Base-by-base conservation (phyloP, 2,113 vertebrate genomes). In the Romanogobio albipinnatus region DNA sequence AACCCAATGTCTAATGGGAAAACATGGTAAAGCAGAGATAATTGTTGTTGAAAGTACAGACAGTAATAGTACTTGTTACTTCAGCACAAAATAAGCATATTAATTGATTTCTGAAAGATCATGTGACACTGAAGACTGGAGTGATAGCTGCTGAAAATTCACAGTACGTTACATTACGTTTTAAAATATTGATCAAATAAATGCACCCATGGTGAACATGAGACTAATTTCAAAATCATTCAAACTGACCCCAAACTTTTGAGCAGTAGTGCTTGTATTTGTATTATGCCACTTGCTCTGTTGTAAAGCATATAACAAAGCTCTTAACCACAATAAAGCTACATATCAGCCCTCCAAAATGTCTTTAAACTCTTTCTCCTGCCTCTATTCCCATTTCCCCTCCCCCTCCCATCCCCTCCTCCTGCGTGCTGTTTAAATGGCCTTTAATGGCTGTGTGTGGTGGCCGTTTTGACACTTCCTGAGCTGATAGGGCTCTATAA, bases 401-500 rank as follows among this genome's bases (percentile, higher is more conserved):
- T 92, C 92, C 93, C 90, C 90, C 71, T 3, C 45, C 87, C 91
- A 94, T 92, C 64, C 62, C 71, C 61, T 33, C 77, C 79, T 64
- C n/a, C 14, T 53, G 47, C 74, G 33, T 76, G 74, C 93, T 94
- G 92, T 94, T 94, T 90, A 45, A 81, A 94, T 94, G 95, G 91
- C 91, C 93, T 94, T 84, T 96, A 96, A 96, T 96, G 95, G 95
- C 95, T 74, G 93, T 89, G 88, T 93, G 74, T 78, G 75, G 83
- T 88, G 87, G 82, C 83, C 15, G 68, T 77, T 86, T 88, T 86
- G 96, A 96, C 96, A 95, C 96, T 96, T 96, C 96, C 96, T 96
- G 95, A 93, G 93, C 93, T 95, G 95, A 94, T 95, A 95, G 74
- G 94, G 83, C 87, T 95, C 95, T 93, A 95, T 96, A 96, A 95